A percentile compares a stretch with the other conserved stretches of the same genome.
phyloP scores from a whole-genome alignment of 2,888 invertebrate species.

The Syrista parreyssii region DNA sequence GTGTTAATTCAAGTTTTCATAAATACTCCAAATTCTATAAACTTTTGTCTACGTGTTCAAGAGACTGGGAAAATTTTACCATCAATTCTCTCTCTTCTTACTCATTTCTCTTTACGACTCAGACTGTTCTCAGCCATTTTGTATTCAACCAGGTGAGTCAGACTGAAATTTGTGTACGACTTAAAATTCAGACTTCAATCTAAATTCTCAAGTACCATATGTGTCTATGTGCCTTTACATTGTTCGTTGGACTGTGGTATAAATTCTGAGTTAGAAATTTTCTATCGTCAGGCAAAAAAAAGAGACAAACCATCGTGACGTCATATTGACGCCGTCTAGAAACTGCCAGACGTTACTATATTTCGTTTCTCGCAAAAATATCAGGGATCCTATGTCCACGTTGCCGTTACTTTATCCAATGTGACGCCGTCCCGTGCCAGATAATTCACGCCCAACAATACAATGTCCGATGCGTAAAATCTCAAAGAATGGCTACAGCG shows the following conservation, averaged over 20 bases:
- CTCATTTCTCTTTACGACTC: neutral
- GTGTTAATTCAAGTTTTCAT: neutral
- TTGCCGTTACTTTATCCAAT: neutral
- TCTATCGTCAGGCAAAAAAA: neutral
- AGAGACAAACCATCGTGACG: neutral
- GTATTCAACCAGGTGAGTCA: neutral
- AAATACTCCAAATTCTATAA: neutral
- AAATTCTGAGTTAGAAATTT: neutral
- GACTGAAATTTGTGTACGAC: neutral
- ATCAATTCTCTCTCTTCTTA: neutral
- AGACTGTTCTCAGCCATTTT: neutral
- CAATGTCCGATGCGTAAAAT: slow-evolving; percentile 3
- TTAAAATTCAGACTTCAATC: neutral
- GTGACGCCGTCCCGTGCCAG: neutral
- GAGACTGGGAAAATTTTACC: neutral
- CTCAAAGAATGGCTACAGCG: neutral
- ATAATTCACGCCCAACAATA: neutral
- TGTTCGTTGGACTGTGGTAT: neutral
- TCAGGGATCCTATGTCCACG: neutral
- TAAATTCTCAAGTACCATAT: neutral
- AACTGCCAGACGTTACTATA: neutral
- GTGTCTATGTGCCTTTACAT: neutral
- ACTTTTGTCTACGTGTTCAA: neutral
- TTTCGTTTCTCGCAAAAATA: neutral
- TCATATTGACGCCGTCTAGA: neutral